Percentiles rank a stretch among this genome's conserved stretches.
These are phyloP conservation scores for Decapterus maruadsi DNA, from an alignment of 2,797 vertebrate genomes.

Conservation along the genomic window DNA sequence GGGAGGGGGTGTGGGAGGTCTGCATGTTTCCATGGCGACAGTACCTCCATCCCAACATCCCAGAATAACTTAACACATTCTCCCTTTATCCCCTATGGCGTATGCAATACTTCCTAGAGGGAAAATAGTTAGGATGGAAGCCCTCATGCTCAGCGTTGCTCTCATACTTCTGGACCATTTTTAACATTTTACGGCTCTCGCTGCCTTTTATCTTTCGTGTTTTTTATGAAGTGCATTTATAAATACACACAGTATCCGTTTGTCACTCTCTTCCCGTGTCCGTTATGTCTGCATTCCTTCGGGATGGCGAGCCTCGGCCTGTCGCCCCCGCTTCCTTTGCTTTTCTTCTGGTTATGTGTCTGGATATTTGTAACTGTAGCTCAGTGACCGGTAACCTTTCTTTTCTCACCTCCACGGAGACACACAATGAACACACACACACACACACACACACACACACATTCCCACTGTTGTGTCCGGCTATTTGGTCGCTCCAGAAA, in stretches of 20 bases:
- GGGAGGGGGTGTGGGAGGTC: conserved; percentile 32
- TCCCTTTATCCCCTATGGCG: conserved; percentile 59
- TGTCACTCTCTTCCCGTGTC: conserved; percentile 45
- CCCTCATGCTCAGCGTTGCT: conserved; percentile 29
- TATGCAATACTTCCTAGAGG: conserved; percentile 67
- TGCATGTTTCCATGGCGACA: conserved; percentile 77
- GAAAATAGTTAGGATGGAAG: conserved; percentile 54
- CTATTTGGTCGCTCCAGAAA: conserved; percentile 87
- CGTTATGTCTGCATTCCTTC: conserved; percentile 52
- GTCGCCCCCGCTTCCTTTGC: conserved; percentile 65
- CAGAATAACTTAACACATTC: conserved; percentile 79
- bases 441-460: conserved; percentile 48
- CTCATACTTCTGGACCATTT: conserved; percentile 29
- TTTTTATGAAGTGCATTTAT: conserved; percentile 12
- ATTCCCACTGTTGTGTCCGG: conserved; percentile 79
- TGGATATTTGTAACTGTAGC: conserved; percentile 70
- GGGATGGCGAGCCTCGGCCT: conserved; percentile 39
- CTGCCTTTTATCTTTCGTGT: not conserved
- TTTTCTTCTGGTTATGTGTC: conserved; percentile 64
- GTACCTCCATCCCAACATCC: conserved; percentile 70
- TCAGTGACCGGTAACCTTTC: conserved; percentile 59
- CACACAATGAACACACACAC: conserved; percentile 38
- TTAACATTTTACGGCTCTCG: conserved; percentile 31
- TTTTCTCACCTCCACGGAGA: conserved; percentile 49
- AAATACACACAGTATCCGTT: conserved; percentile 30